phyloP scores from a whole-genome alignment of 2,113 vertebrate genomes.

The Paradoxurus hermaphroditus region DNA sequence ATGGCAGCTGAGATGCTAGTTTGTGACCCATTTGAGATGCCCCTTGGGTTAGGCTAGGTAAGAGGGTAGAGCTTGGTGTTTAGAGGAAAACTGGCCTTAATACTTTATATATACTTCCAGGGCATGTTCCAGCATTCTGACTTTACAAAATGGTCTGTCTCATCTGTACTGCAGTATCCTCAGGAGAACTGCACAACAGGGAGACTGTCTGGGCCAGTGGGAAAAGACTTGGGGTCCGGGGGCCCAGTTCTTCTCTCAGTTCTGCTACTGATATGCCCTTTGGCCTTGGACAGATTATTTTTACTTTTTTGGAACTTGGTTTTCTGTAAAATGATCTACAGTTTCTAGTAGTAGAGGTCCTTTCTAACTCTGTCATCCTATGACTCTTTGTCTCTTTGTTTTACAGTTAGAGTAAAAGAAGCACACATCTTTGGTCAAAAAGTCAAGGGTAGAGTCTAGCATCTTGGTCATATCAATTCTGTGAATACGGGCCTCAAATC shows the following conservation, averaged over 20 bases:
- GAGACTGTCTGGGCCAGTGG: neutral
- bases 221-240: neutral
- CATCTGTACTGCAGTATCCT: neutral
- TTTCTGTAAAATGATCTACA: neutral
- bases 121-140: neutral
- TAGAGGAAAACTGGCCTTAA: neutral
- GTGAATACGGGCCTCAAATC: slow-evolving; percentile 59
- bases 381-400: neutral
- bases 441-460: slow-evolving; percentile 41
- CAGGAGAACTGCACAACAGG: neutral
- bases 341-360: neutral
- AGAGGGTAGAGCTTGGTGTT: neutral
- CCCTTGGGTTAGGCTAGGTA: neutral
- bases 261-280: neutral
- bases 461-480: slow-evolving; percentile 68
- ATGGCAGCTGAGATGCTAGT: neutral
- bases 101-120: neutral
- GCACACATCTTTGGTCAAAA: slow-evolving; percentile 15
- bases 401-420: slow-evolving; percentile 20
- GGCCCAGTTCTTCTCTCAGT: neutral
- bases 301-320: neutral
- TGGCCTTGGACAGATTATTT: neutral
- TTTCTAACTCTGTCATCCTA: neutral
- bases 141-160: neutral
- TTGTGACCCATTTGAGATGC: neutral